Percentiles rank a stretch among this genome's conserved stretches.
Evolutionary conservation across 2,797 vertebrate species (phyloP).

Genomic region (Gymnocypris eckloni): DNA sequence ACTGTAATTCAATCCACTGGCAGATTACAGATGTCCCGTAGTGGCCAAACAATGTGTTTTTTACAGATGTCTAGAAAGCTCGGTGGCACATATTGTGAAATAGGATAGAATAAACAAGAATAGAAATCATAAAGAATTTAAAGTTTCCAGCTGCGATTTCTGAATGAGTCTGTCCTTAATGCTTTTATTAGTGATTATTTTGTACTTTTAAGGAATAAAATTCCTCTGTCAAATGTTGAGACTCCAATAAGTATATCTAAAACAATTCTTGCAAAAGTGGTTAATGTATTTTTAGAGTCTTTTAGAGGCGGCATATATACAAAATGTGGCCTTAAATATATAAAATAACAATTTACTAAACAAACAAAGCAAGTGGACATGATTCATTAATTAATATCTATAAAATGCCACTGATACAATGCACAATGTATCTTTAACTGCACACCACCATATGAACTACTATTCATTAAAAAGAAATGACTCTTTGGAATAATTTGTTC

Average conservation of each 20-base stretch:
- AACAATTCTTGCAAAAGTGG: not conserved
- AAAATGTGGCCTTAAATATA: not conserved
- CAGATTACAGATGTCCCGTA: not conserved
- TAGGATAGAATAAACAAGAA: not conserved
- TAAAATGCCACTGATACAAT: no score
- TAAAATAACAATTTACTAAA: not conserved
- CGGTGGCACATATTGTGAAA: not conserved
- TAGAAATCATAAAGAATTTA: not conserved
- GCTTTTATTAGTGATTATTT: not conserved
- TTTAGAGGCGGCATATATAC: not conserved
- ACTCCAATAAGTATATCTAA: not conserved
- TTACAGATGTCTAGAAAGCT: not conserved
- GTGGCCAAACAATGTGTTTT: not conserved
- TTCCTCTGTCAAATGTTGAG: not conserved
- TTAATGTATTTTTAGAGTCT: not conserved
- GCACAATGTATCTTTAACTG: no score
- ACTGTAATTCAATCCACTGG: not conserved
- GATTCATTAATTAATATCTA: not conserved
- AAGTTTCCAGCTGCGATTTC: not conserved
- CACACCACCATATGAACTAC: not conserved
- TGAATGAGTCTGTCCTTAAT: not conserved
- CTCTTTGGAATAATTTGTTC: no score
- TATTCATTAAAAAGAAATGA: not conserved
- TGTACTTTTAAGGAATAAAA: not conserved
- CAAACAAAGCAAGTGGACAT: not conserved